phyloP scores from a whole-genome alignment of 2,888 invertebrate genomes.

The Sclerodermus sp. region DNA sequence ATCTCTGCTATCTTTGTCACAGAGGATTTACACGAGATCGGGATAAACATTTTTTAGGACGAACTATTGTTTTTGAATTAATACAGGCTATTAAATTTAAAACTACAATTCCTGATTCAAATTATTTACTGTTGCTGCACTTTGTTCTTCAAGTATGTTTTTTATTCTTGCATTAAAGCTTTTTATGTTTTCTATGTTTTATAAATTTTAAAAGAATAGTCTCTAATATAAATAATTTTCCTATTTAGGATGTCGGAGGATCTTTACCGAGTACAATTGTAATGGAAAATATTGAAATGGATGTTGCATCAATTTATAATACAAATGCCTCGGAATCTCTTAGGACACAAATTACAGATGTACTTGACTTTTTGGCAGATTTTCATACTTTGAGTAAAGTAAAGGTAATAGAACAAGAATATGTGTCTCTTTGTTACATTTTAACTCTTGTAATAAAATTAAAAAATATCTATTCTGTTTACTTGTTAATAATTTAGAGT shows the following conservation, averaged over 20 bases:
- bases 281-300: slow-evolving; percentile 61
- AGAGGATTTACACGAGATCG: slow-evolving; percentile 87
- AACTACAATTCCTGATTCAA: slow-evolving; percentile 90
- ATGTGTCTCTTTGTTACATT: too few species aligned
- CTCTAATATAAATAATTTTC: slow-evolving; percentile 2
- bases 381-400: slow-evolving; percentile 95
- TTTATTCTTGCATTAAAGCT: neutral
- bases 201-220: slow-evolving; percentile 5
- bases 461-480: too few species aligned
- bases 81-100: slow-evolving; percentile 96
- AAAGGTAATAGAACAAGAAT: slow-evolving; percentile 73
- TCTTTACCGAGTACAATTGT: slow-evolving; percentile 77
- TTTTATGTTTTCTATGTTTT: neutral
- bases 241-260: slow-evolving; percentile 79
- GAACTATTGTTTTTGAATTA: slow-evolving; percentile 91
- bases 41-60: slow-evolving; percentile 88
- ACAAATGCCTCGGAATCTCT: slow-evolving; percentile 94
- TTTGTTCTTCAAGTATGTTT: slow-evolving; percentile 76
- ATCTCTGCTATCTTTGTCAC: slow-evolving; percentile 87
- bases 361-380: slow-evolving; percentile 93
- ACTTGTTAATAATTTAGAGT: too few species aligned
- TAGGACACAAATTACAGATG: slow-evolving; percentile 87
- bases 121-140: slow-evolving; percentile 87
- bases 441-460: too few species aligned
- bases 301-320: slow-evolving; percentile 63